Evolutionary conservation across 1,140 invertebrate genomes (phyloP).

Genomic region (Aphelenchoides besseyi): DNA sequence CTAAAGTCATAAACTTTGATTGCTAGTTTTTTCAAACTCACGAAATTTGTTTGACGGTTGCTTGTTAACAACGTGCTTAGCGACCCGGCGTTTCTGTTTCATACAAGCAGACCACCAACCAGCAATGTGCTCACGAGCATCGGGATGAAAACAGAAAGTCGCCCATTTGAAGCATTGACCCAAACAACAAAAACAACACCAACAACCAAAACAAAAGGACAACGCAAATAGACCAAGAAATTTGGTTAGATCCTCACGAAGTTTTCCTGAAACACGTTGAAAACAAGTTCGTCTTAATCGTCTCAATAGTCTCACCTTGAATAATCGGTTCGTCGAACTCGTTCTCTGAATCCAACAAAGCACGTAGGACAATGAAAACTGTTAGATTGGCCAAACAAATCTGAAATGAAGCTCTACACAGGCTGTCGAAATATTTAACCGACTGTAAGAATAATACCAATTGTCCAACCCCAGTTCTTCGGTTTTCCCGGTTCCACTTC

Average conservation of each 20-base stretch:
- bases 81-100: background rate
- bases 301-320: slow-evolving; percentile 24
- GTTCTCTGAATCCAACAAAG: slow-evolving; percentile 38
- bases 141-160: slow-evolving; percentile 21
- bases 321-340: slow-evolving; percentile 46
- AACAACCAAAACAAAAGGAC: slow-evolving; percentile 49
- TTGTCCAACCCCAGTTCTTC: slow-evolving; percentile 38
- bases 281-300: background rate
- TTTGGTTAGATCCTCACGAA: slow-evolving; percentile 31
- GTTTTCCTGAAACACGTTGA: slow-evolving; percentile 30
- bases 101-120: slow-evolving; percentile 13
- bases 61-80: background rate
- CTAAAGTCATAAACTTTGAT: background rate
- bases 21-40: background rate
- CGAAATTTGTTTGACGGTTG: background rate
- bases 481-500: slow-evolving; percentile 38
- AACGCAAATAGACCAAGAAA: slow-evolving; percentile 41
- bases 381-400: slow-evolving; percentile 34
- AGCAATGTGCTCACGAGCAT: slow-evolving; percentile 6
- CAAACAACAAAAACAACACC: slow-evolving; percentile 44
- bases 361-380: slow-evolving; percentile 39
- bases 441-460: slow-evolving; percentile 38
- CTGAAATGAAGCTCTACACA: slow-evolving; percentile 30
- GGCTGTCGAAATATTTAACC: slow-evolving; percentile 9
- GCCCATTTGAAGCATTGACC: slow-evolving; percentile 39